Percentiles rank a stretch among this genome's conserved stretches.
Conservation (phyloP, 2,113 vertebrate genomes). For the Notothenia rossii region DNA sequence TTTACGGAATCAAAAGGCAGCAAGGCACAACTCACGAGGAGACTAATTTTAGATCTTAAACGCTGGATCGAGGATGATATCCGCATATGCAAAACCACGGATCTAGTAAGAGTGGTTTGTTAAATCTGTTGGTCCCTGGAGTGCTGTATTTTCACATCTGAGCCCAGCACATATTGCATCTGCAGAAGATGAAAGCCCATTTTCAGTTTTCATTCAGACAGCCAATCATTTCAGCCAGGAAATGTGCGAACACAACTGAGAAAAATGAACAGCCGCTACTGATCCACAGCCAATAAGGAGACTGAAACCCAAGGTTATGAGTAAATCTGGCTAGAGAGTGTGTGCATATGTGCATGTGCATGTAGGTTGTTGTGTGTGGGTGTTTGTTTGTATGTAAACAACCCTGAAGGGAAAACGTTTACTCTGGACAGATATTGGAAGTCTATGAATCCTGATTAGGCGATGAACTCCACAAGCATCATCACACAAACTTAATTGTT, state of each 20-base stretch:
- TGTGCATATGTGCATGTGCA: constrained; percentile 11
- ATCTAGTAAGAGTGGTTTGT: constrained; percentile 42
- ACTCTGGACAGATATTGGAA: constrained; percentile 68
- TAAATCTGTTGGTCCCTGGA: constrained; percentile 62
- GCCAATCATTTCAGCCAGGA: constrained; percentile 51
- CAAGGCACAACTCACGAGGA: constrained; percentile 7
- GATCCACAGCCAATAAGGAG: constrained; percentile 38
- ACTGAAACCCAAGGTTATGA: constrained; percentile 36
- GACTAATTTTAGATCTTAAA: constrained; percentile 51
- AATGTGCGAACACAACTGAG: constrained; percentile 67
- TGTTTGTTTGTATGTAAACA: constrained; percentile 2
- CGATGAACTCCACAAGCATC: constrained; percentile 20
- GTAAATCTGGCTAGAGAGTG: constrained; percentile 28
- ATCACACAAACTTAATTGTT: neutral
- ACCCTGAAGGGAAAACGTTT: constrained; percentile 46
- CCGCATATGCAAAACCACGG: constrained; percentile 28
- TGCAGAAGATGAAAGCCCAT: constrained; percentile 59
- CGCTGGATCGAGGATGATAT: constrained; percentile 24
- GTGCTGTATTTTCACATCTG: constrained; percentile 58
- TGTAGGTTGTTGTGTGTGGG: neutral
- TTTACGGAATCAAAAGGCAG: constrained; percentile 35
- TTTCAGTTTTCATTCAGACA: constrained; percentile 56
- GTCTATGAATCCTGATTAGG: constrained; percentile 22
- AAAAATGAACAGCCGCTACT: constrained; percentile 59
- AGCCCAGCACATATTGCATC: constrained; percentile 50